Conservation (phyloP, 1,140 invertebrate species). For the Dreissena rostriformis region DNA sequence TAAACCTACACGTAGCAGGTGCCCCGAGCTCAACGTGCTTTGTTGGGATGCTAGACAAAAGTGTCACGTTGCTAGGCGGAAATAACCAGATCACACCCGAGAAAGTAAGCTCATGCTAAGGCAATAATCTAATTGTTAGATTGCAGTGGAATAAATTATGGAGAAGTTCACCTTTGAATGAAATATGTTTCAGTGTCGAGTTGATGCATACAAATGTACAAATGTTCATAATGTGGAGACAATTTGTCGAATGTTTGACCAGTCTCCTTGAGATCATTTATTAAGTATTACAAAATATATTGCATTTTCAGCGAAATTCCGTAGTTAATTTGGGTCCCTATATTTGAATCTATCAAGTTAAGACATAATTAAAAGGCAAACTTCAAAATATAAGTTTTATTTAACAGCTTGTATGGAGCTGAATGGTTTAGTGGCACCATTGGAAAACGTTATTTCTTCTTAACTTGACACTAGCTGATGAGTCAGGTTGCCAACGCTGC, state of each 20-base stretch:
- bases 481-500: neutral
- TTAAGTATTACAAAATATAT: too few relatives aligned
- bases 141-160: neutral
- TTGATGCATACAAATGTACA: too few relatives aligned
- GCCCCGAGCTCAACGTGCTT: slow-evolving; percentile 84
- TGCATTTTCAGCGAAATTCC: too few relatives aligned
- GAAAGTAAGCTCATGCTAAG: slow-evolving; percentile 60
- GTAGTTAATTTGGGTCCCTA: too few relatives aligned
- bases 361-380: too few relatives aligned
- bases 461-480: neutral
- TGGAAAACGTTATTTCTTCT: neutral
- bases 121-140: neutral
- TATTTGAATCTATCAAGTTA: too few relatives aligned
- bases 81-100: slow-evolving; percentile 76
- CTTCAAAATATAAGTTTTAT: neutral
- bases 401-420: neutral
- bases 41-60: slow-evolving; percentile 85
- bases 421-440: neutral
- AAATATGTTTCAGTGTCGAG: neutral
- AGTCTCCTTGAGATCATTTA: too few relatives aligned
- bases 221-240: too few relatives aligned
- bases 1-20: slow-evolving; percentile 83
- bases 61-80: slow-evolving; percentile 82
- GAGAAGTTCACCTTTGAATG: neutral
- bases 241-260: too few relatives aligned